Evolutionary conservation across 2,888 invertebrate species (phyloP).

Genomic region (Drosophila falleni): DNA sequence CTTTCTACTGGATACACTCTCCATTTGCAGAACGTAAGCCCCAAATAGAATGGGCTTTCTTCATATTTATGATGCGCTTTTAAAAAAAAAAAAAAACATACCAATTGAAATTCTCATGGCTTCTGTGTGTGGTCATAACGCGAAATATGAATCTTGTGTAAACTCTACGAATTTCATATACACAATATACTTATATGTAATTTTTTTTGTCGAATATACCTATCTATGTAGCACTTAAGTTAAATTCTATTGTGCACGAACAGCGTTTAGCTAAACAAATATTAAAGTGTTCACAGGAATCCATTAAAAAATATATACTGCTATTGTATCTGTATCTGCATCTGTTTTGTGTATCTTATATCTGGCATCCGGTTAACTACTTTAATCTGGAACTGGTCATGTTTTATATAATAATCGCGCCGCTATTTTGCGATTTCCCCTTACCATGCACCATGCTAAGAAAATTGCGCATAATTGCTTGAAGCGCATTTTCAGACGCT

Average conservation of each 20-base stretch:
- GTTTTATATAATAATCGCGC: slow-evolving; percentile 44
- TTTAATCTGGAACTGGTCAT: slow-evolving; percentile 31
- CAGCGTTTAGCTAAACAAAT: slow-evolving; percentile 48
- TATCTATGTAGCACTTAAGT: slow-evolving; percentile 58
- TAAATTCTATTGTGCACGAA: slow-evolving; percentile 55
- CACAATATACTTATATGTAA: slow-evolving; percentile 27
- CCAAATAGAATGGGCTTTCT: slow-evolving; percentile 4
- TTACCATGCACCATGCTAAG: slow-evolving; percentile 4
- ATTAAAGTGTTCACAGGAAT: slow-evolving; percentile 65
- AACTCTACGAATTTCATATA: slow-evolving; percentile 54
- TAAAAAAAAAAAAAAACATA: no score
- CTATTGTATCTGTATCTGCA: slow-evolving; percentile 15
- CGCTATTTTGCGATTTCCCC: slow-evolving; percentile 12
- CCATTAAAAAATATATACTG: slow-evolving; percentile 41
- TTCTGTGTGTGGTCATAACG: slow-evolving; percentile 48
- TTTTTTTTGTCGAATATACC: slow-evolving; percentile 16
- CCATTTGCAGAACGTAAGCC: slow-evolving; percentile 84
- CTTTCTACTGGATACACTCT: slow-evolving; percentile 83
- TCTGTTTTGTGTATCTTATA: slow-evolving; percentile 8
- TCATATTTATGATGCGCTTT: slow-evolving; percentile 13
- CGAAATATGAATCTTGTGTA: slow-evolving; percentile 49
- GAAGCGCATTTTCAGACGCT: slow-evolving; percentile 23
- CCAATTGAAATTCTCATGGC: slow-evolving; percentile 60
- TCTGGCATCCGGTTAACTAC: slow-evolving; percentile 15
- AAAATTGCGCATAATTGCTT: slow-evolving; percentile 61